Percentiles rank a stretch among this genome's conserved stretches.
phyloP scores from a whole-genome alignment of 53 echinoderm and acorn worm species.

The Zoroaster sp. region DNA sequence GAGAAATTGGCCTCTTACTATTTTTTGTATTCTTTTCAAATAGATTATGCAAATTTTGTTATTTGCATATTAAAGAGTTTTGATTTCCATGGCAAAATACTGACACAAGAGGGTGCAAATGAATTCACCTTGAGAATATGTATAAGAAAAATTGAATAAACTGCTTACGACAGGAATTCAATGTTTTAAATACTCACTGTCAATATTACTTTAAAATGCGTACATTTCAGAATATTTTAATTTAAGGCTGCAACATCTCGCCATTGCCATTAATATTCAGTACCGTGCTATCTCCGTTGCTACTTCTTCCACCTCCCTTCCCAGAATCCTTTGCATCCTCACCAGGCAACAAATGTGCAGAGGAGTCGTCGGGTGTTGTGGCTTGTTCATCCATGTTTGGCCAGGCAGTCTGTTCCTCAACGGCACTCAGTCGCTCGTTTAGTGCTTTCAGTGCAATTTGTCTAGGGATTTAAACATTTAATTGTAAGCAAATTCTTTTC shows the following conservation, averaged over 20 bases:
- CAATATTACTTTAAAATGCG: not conserved
- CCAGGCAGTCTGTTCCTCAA: conserved; percentile 97
- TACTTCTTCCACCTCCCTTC: not conserved
- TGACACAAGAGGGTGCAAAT: too few relatives aligned
- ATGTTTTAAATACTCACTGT: too few relatives aligned
- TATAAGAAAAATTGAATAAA: too few relatives aligned
- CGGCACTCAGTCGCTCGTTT: conserved; percentile 90
- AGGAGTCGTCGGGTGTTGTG: conserved; percentile 61
- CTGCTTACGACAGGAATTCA: too few relatives aligned
- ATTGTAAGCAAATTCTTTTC: too few relatives aligned
- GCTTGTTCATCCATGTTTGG: conserved; percentile 95
- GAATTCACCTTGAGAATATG: too few relatives aligned
- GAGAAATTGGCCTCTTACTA: too few relatives aligned
- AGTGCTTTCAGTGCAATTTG: conserved; percentile 94
- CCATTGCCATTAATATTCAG: not conserved
- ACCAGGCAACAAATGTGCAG: conserved; percentile 9
- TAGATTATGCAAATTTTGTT: too few relatives aligned
- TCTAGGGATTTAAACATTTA: conserved; percentile 58
- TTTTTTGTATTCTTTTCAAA: too few relatives aligned
- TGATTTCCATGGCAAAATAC: too few relatives aligned
- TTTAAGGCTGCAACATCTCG: not conserved
- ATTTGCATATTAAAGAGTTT: too few relatives aligned
- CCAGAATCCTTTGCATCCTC: not conserved
- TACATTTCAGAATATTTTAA: not conserved
- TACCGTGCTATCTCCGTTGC: not conserved